phyloP scores from a whole-genome alignment of 2,797 vertebrate species.

The Malacoctenus gilli region DNA sequence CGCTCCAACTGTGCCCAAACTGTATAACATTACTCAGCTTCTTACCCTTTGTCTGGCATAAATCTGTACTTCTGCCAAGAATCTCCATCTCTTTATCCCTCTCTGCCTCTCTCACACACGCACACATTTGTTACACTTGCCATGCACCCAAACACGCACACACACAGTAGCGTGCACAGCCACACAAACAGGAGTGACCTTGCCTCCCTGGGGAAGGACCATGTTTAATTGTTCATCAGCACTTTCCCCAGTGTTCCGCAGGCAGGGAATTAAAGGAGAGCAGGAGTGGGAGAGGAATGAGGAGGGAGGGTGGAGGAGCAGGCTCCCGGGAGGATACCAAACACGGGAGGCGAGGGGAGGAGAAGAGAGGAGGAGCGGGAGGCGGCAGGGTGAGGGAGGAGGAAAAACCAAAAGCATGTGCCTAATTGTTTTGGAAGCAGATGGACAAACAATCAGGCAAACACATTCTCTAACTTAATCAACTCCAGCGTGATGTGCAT shows the following conservation, averaged over 20 bases:
- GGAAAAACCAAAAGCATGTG: constrained; percentile 43
- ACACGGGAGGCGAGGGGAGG: constrained; percentile 11
- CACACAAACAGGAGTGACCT: constrained; percentile 62
- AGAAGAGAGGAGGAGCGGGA: constrained; percentile 20
- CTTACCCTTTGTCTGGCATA: constrained; percentile 52
- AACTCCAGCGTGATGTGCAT: constrained; percentile 67
- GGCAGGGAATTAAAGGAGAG: constrained; percentile 66
- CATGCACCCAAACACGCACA: background rate
- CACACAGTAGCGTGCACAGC: constrained; percentile 15
- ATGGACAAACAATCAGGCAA: constrained; percentile 70
- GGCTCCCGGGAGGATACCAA: constrained; percentile 44
- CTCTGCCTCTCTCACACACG: constrained; percentile 4
- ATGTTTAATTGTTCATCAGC: constrained; percentile 80
- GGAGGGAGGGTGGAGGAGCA: constrained; percentile 48
- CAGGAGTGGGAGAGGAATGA: constrained; percentile 46
- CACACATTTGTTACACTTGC: constrained; percentile 23
- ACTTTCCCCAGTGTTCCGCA: constrained; percentile 68
- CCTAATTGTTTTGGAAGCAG: constrained; percentile 68
- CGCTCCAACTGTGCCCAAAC: constrained; percentile 37
- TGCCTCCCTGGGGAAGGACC: constrained; percentile 66
- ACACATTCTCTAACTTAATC: constrained; percentile 69
- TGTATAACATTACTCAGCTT: constrained; percentile 52
- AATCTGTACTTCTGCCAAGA: constrained; percentile 53
- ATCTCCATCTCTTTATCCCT: constrained; percentile 21
- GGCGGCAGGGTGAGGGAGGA: constrained; percentile 9